phyloP scores from a whole-genome alignment of 2,113 vertebrate genomes.

The Nicator chloris region DNA sequence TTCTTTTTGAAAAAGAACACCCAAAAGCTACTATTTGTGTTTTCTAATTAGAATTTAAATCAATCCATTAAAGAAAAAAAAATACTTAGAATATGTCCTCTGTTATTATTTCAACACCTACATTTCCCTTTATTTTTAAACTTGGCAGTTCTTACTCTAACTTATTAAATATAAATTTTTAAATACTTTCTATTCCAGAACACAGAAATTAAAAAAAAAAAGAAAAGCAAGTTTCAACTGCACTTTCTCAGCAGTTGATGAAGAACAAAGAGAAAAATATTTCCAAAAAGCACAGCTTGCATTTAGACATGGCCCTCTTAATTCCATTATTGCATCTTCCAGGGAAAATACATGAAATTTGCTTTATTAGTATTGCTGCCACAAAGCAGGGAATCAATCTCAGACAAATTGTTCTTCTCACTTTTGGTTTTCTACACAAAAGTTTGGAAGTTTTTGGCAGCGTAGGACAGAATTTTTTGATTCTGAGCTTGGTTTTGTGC shows the following conservation, averaged over 20 bases:
- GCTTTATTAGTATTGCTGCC: neutral
- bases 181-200: neutral
- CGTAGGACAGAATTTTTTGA: neutral
- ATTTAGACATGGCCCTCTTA: neutral
- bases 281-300: neutral
- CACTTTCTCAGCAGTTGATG: neutral
- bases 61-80: neutral
- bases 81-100: accelerated
- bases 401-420: neutral
- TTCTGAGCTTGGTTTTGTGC: neutral
- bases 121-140: neutral
- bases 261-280: neutral
- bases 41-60: neutral
- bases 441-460: neutral
- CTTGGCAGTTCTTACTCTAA: neutral
- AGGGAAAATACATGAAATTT: neutral
- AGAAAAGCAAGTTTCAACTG: neutral
- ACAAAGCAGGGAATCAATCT: neutral
- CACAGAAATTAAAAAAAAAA: neutral
- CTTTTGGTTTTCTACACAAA: neutral
- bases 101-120: neutral
- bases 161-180: neutral
- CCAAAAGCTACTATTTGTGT: neutral
- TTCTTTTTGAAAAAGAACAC: neutral
- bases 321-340: neutral